Conservation (phyloP, 2,797 vertebrate genomes). For the Darevskia mixta region DNA sequence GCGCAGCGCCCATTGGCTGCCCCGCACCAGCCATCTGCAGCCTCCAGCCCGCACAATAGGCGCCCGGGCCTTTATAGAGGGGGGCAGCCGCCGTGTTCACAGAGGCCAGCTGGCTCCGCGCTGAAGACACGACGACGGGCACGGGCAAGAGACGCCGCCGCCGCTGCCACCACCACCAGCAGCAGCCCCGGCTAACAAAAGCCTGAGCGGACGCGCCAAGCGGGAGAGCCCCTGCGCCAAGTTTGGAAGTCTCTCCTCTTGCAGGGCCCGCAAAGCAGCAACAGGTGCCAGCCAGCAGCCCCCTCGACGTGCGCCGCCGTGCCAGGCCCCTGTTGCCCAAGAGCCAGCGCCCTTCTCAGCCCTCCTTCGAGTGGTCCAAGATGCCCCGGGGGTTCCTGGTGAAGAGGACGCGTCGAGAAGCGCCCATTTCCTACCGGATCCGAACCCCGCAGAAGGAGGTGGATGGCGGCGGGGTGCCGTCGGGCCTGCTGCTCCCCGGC, state of each 20-base stretch:
- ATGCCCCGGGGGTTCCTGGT: slow-evolving; percentile 77
- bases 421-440: slow-evolving; percentile 68
- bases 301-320: background rate
- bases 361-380: background rate
- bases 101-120: slow-evolving; percentile 22
- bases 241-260: background rate
- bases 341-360: too few species aligned
- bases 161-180: too few species aligned
- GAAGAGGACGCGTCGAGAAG: slow-evolving; percentile 68
- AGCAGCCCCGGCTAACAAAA: too few species aligned
- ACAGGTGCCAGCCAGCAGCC: background rate
- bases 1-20: slow-evolving; percentile 68
- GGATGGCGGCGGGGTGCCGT: background rate
- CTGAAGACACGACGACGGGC: slow-evolving; percentile 5
- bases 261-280: background rate
- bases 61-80: slow-evolving; percentile 66
- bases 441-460: slow-evolving; percentile 32
- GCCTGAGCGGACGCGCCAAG: too few species aligned
- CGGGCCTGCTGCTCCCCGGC: background rate
- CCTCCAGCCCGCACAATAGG: slow-evolving; percentile 66
- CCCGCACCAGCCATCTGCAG: slow-evolving; percentile 73
- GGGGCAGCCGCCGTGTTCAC: background rate
- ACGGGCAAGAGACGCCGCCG: slow-evolving; percentile 23
- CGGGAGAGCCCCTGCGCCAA: background rate
- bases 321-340: background rate